These are phyloP conservation scores for Parochlus steinenii DNA, from an alignment of 2,888 invertebrate genomes.

Conservation along the genomic window DNA sequence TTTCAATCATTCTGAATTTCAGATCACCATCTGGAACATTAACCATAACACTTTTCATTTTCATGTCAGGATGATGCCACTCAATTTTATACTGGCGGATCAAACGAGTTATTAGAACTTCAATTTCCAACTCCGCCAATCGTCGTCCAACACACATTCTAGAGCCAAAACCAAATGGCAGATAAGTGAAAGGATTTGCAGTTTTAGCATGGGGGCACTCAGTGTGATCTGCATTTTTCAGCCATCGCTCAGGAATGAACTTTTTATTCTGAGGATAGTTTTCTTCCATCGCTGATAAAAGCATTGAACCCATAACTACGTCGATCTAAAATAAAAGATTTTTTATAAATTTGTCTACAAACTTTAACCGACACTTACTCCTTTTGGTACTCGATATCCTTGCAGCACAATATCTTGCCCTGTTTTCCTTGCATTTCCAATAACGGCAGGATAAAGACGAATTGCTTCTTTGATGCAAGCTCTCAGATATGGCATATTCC, in stretches of 20 bases:
- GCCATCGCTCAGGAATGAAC: slow-evolving; percentile 13
- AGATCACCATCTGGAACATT: no score
- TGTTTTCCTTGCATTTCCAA: slow-evolving; percentile 37
- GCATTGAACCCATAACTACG: no score
- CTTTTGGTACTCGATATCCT: slow-evolving; percentile 45
- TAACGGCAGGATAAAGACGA: slow-evolving; percentile 41
- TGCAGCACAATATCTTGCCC: slow-evolving; percentile 38
- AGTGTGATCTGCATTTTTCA: not conserved
- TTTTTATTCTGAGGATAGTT: slow-evolving; percentile 7
- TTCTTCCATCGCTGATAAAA: slow-evolving; percentile 4
- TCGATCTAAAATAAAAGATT: no score
- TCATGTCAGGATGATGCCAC: slow-evolving; percentile 13
- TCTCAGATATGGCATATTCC: slow-evolving; percentile 40
- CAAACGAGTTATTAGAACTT: slow-evolving; percentile 9
- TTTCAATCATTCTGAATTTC: no score
- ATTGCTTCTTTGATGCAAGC: slow-evolving; percentile 58
- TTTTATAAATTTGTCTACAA: no score
- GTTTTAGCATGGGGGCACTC: slow-evolving; percentile 8
- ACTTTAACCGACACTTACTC: no score
- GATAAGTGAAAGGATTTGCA: slow-evolving; percentile 9
- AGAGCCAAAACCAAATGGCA: slow-evolving; percentile 12
- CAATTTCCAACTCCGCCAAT: slow-evolving; percentile 13
- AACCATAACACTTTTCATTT: slow-evolving; percentile 6
- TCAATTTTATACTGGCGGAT: slow-evolving; percentile 11
- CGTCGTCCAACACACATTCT: slow-evolving; percentile 11